These are phyloP conservation scores for Patella pellucida DNA, from an alignment of 2,888 invertebrate species.

Conservation along the genomic window DNA sequence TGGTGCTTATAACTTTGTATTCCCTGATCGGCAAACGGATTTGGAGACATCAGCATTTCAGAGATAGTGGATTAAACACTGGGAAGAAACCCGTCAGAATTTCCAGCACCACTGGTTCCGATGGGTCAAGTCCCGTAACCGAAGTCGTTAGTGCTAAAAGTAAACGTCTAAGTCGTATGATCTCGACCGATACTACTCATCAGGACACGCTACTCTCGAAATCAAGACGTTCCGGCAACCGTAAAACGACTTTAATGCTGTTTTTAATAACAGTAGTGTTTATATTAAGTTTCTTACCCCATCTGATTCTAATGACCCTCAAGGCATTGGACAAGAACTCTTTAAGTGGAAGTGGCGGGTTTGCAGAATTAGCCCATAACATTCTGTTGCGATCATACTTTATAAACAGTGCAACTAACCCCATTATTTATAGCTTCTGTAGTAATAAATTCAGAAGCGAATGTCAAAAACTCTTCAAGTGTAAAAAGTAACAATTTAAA, in stretches of 20 bases:
- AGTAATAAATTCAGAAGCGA: slow-evolving; percentile 47
- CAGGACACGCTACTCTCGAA: slow-evolving; percentile 21
- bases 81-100: neutral
- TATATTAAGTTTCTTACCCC: slow-evolving; percentile 53
- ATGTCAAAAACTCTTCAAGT: slow-evolving; percentile 27
- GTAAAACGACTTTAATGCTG: slow-evolving; percentile 52
- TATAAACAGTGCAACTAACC: slow-evolving; percentile 54
- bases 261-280: slow-evolving; percentile 53
- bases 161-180: slow-evolving; percentile 21
- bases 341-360: slow-evolving; percentile 38
- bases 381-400: slow-evolving; percentile 55
- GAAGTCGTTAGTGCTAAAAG: slow-evolving; percentile 6
- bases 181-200: slow-evolving; percentile 13
- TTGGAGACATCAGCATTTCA: neutral
- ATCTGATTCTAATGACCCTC: slow-evolving; percentile 47
- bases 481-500: neutral
- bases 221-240: slow-evolving; percentile 32
- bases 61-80: neutral
- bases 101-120: neutral
- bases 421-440: slow-evolving; percentile 54
- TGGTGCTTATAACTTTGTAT: slow-evolving; percentile 24
- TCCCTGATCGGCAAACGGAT: slow-evolving; percentile 16
- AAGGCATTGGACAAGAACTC: slow-evolving; percentile 42
- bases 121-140: slow-evolving; percentile 14
- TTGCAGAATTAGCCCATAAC: slow-evolving; percentile 42